These are phyloP conservation scores for Athene noctua DNA, from an alignment of 2,113 vertebrate genomes.

Conservation along the genomic window DNA sequence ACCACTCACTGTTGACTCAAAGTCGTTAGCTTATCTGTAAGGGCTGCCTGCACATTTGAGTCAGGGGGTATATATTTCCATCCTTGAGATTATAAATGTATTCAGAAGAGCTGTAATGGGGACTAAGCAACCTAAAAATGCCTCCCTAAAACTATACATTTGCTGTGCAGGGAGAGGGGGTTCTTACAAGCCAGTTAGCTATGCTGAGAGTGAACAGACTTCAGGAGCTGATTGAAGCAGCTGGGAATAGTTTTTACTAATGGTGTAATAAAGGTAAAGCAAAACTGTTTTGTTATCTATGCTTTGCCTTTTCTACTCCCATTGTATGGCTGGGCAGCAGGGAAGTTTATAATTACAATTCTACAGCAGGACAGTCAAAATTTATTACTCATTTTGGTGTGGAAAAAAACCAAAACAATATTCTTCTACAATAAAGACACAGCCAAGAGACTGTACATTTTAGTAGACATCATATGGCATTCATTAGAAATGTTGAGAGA, in stretches of 20 bases:
- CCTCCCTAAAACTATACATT: not conserved
- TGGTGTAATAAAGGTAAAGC: not conserved
- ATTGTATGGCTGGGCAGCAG: not conserved
- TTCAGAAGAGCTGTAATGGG: not conserved
- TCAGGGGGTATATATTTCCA: not conserved
- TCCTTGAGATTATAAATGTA: not conserved
- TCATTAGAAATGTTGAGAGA: not conserved
- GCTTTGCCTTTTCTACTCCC: not conserved
- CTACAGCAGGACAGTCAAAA: not conserved
- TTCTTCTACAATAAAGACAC: not conserved
- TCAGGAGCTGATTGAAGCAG: not conserved
- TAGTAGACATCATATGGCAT: not conserved
- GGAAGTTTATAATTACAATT: not conserved
- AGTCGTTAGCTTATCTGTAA: not conserved
- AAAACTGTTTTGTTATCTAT: not conserved
- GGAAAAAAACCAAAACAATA: not conserved
- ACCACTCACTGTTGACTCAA: accelerated
- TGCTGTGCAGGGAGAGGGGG: not conserved
- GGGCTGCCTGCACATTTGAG: not conserved
- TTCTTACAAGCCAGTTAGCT: not conserved
- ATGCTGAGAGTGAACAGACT: not conserved
- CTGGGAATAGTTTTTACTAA: not conserved
- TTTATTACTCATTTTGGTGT: not conserved
- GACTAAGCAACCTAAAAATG: not conserved
- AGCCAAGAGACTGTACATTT: not conserved